Conservation (phyloP, 2,113 vertebrate species). For the Gorsachius goisagi region DNA sequence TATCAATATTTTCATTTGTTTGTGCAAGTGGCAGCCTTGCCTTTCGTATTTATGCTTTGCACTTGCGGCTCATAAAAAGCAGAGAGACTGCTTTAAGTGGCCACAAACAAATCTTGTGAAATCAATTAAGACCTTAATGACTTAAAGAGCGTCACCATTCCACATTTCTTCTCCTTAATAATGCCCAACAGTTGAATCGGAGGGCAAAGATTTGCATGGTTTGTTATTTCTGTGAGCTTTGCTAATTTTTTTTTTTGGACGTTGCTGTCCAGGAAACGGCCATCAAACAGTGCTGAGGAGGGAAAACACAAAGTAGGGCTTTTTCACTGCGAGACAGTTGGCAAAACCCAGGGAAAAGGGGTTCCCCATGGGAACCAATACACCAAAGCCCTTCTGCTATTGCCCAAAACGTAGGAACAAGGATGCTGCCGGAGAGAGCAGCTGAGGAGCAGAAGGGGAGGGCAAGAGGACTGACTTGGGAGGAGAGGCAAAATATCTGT, state of each 20-base stretch:
- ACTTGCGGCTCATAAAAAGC: not conserved
- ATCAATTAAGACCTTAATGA: conserved; percentile 26
- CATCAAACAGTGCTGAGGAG: not conserved
- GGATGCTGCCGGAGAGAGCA: not conserved
- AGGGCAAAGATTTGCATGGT: not conserved
- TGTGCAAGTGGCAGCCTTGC: not conserved
- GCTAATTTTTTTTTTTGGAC: not conserved
- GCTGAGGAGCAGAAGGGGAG: not conserved
- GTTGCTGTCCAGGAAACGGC: not conserved
- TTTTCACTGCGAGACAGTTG: not conserved
- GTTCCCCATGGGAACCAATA: not conserved
- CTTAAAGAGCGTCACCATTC: not conserved
- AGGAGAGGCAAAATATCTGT: not conserved
- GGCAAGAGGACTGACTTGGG: not conserved
- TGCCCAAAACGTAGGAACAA: not conserved
- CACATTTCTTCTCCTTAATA: not conserved
- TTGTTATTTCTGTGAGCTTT: not conserved
- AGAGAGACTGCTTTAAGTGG: not conserved
- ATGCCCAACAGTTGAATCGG: not conserved
- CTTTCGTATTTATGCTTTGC: not conserved
- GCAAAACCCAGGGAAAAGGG: not conserved
- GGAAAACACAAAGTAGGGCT: not conserved
- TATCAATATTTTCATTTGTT: not conserved
- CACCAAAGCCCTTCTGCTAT: not conserved
- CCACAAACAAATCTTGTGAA: not conserved